Evolutionary conservation across 2,113 vertebrate genomes (phyloP).

Genomic region (Parus major): DNA sequence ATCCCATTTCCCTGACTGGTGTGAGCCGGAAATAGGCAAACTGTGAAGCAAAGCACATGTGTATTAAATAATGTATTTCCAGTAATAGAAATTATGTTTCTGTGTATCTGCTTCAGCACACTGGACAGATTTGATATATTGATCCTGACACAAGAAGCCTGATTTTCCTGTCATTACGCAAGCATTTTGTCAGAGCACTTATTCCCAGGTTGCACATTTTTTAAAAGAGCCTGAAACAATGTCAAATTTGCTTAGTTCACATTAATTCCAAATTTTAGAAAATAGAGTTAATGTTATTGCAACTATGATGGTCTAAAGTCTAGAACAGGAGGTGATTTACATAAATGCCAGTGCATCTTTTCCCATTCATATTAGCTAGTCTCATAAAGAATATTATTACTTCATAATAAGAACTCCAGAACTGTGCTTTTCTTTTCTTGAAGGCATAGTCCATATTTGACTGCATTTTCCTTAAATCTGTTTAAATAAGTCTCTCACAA

Average conservation of each 20-base stretch:
- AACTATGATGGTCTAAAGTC: neutral
- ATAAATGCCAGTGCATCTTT: neutral
- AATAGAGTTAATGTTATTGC: neutral
- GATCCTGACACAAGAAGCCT: constrained; percentile 14
- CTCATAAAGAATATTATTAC: neutral
- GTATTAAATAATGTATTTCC: constrained; percentile 43
- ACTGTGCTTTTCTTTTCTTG: neutral
- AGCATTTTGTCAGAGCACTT: neutral
- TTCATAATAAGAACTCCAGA: neutral
- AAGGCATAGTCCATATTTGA: neutral
- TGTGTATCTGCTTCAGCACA: constrained; percentile 7
- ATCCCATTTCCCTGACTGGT: neutral
- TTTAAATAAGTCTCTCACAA: neutral
- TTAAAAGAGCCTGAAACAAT: neutral
- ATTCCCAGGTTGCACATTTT: neutral
- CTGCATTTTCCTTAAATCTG: neutral
- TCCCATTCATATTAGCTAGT: neutral
- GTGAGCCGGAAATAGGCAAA: neutral
- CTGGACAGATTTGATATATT: neutral
- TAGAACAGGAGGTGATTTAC: neutral
- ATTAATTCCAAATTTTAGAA: constrained; percentile 5
- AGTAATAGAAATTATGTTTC: constrained; percentile 31
- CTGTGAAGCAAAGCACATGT: neutral
- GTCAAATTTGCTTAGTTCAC: neutral
- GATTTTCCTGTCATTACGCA: neutral